Base-by-base conservation (phyloP, 2,797 vertebrate species). In the Mallotus villosus region DNA sequence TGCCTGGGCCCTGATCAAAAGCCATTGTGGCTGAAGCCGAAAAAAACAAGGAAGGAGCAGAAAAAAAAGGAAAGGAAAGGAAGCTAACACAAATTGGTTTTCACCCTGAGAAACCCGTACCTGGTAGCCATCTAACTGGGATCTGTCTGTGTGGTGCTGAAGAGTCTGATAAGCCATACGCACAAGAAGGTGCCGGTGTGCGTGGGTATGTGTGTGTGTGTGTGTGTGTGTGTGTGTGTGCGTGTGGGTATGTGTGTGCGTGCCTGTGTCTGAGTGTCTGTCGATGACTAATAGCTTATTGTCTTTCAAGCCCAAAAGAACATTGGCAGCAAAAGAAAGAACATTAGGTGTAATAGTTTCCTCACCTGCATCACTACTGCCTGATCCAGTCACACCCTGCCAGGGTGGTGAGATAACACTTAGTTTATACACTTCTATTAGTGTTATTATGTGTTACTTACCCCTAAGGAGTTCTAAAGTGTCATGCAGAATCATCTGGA, bases 301-400 rank as follows among this genome's bases (percentile, higher is more conserved):
- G 73, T 73, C 21, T 74, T 66, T 63, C 60, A 73, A 51, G 60
- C 68, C 55, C 70, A 46, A 27, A 17, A 58, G 27, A 78, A 25
- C 29, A 16, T 57, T 74, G 67, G 22, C 61, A 37, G 37, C 16
- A 73, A 63, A 70, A 21, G 22, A 76, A 65, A 58, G 5, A n/a
- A 68, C 74, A 68, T n/a, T 57, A 14, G n/a, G 4, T 16, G 57
- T 55, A 65, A 46, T 60, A 69, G 70, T 79, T 78, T 74, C 68
- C 41, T 34, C 55, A 66, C 29, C 57, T 63, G n/a, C n/a, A 68
- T 63, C 75, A 70, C 66, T 68, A 73, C 63, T 70, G 73, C 78
- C 75, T 81, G 61, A 74, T 76, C 82, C 81, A 69, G 46, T 79
- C 75, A 79, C 27, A 19, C 37, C 21, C 62, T 51, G 17, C 74